These are phyloP conservation scores for Colletes gigas DNA, from an alignment of 1,140 invertebrate species.

Conservation along the genomic window DNA sequence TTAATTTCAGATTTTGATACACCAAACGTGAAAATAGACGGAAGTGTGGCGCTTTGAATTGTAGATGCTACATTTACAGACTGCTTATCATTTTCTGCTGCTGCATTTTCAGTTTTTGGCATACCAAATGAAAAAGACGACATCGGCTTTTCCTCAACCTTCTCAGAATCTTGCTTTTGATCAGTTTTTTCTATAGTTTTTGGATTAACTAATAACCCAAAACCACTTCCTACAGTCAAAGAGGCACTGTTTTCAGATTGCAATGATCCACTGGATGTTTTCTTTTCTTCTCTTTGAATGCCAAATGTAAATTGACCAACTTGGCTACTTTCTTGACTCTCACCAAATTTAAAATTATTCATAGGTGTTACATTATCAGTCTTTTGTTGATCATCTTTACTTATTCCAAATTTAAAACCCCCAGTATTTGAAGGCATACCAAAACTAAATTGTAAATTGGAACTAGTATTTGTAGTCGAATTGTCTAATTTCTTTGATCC, in stretches of 20 bases:
- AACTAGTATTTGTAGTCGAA: conserved; percentile 52
- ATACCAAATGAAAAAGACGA: conserved; percentile 72
- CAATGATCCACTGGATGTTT: conserved; percentile 18
- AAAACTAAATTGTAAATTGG: conserved; percentile 71
- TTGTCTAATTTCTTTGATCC: conserved; percentile 61
- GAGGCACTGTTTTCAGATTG: conserved; percentile 18
- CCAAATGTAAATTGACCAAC: conserved; percentile 73
- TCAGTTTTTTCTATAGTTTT: conserved; percentile 35
- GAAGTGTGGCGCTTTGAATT: background rate
- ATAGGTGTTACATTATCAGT: conserved; percentile 41
- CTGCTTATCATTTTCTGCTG: conserved; percentile 27
- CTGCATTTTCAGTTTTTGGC: conserved; percentile 57
- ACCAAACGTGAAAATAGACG: conserved; percentile 49
- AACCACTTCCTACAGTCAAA: background rate
- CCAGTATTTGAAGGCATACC: conserved; percentile 60
- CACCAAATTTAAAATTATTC: conserved; percentile 68
- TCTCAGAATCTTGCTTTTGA: conserved; percentile 9
- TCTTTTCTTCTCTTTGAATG: conserved; percentile 65
- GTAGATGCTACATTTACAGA: conserved; percentile 15
- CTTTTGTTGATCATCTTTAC: conserved; percentile 67
- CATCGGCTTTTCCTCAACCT: conserved; percentile 11
- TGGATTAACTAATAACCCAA: conserved; percentile 29
- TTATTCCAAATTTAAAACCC: conserved; percentile 80
- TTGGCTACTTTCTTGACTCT: conserved; percentile 37
- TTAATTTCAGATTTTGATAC: conserved; percentile 42